Percentiles rank a stretch among this genome's conserved stretches.
phyloP scores from a whole-genome alignment of 1,140 invertebrate species.

The Centruroides sculpturatus region DNA sequence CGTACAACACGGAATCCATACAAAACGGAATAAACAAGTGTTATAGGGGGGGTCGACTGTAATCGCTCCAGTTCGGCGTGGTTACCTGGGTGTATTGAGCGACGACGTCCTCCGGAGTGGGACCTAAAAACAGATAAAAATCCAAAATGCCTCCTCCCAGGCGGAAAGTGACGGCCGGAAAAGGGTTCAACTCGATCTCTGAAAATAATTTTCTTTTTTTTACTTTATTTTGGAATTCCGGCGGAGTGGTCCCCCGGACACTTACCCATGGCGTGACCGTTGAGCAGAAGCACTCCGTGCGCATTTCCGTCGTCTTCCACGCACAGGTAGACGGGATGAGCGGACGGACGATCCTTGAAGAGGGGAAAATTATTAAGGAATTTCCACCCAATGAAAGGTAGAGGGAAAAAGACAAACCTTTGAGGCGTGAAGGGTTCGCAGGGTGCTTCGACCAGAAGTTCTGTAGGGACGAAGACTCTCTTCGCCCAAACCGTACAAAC shows the following conservation, averaged over 20 bases:
- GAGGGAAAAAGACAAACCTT: not conserved
- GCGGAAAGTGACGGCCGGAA: constrained; percentile 17
- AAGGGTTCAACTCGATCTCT: constrained; percentile 18
- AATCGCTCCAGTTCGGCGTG: not conserved
- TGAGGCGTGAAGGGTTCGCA: not conserved
- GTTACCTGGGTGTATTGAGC: constrained; percentile 20
- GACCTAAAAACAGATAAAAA: constrained; percentile 20
- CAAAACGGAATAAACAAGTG: too few species aligned
- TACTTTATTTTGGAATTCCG: too few species aligned
- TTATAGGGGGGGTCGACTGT: too few species aligned
- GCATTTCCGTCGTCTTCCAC: constrained; percentile 44
- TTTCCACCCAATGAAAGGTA: too few species aligned
- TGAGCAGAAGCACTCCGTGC: constrained; percentile 56
- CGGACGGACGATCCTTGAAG: constrained; percentile 13
- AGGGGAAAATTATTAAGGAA: not conserved
- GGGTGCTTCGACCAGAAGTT: not conserved
- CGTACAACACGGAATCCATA: too few species aligned
- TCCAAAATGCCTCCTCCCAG: constrained; percentile 18
- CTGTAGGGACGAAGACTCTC: not conserved
- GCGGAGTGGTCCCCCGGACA: not conserved
- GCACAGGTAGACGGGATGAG: constrained; percentile 63
- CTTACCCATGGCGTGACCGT: constrained; percentile 68
- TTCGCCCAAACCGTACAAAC: constrained; percentile 26
- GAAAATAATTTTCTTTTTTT: not conserved
- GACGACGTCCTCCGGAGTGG: constrained; percentile 18